Conservation (phyloP, 2,797 vertebrate genomes). For the Melanotaenia nigrans region DNA sequence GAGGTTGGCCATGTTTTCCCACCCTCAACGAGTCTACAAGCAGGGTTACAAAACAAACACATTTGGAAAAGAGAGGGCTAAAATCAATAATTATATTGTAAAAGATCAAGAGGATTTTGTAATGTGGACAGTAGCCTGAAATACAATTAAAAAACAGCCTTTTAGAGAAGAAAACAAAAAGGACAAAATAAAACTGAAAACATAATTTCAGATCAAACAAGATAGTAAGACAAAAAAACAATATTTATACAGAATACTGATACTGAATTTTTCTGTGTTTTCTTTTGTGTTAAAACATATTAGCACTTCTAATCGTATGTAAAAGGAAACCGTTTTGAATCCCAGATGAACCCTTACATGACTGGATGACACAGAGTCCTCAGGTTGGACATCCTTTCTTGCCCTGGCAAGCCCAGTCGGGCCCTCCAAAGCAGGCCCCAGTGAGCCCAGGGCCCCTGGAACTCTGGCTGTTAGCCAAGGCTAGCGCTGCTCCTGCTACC, state of each 20-base stretch:
- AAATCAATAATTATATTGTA: neutral
- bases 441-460: conserved; percentile 81
- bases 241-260: neutral
- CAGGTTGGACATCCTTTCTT: conserved; percentile 72
- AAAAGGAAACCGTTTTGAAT: conserved; percentile 27
- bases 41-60: conserved; percentile 13
- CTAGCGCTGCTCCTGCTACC: conserved; percentile 93
- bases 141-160: neutral
- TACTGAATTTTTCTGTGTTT: neutral
- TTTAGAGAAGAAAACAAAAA: neutral
- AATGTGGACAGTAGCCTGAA: neutral
- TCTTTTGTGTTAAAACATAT: neutral
- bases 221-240: no score
- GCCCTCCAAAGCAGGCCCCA: conserved; percentile 81
- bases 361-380: conserved; percentile 66
- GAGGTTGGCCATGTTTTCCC: conserved; percentile 17
- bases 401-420: conserved; percentile 75
- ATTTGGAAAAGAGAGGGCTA: neutral
- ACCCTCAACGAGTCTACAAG: conserved; percentile 16
- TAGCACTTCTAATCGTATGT: neutral
- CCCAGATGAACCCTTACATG: conserved; percentile 37
- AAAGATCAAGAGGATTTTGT: neutral
- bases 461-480: conserved; percentile 83
- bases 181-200: neutral
- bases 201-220: neutral